phyloP scores from a whole-genome alignment of 2,797 vertebrate genomes.

The Hapalemur alaotrensis region DNA sequence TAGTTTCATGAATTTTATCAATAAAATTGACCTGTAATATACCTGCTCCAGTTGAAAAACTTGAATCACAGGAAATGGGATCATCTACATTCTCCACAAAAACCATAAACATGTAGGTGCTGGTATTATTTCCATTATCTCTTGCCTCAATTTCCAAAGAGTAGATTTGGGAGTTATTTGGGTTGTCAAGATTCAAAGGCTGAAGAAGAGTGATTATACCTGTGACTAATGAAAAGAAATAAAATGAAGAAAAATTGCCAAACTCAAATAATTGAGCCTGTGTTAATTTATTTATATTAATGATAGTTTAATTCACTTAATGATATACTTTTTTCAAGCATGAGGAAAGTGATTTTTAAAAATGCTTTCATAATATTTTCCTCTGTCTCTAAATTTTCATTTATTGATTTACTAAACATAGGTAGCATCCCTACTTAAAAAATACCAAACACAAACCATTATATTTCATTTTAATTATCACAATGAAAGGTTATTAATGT shows the following conservation, averaged over 20 bases:
- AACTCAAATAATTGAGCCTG: not conserved
- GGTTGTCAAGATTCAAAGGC: conserved; percentile 50
- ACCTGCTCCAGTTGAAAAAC: conserved; percentile 57
- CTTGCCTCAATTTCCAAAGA: conserved; percentile 18
- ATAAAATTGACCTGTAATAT: not conserved
- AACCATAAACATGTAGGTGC: conserved; percentile 28
- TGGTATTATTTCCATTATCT: conserved; percentile 28
- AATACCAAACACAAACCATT: not conserved
- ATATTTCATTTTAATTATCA: not conserved
- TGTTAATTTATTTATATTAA: not conserved
- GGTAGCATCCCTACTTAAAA: not conserved
- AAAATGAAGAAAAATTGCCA: not conserved
- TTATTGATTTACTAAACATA: not conserved
- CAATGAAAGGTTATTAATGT: not conserved
- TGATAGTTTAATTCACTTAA: not conserved
- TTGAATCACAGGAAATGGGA: conserved; percentile 57
- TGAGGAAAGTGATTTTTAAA: not conserved
- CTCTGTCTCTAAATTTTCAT: not conserved
- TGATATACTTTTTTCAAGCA: not conserved
- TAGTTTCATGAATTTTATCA: not conserved
- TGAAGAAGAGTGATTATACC: conserved; percentile 59
- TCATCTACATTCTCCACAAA: conserved; percentile 70
- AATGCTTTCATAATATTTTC: not conserved
- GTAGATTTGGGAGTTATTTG: conserved; percentile 43
- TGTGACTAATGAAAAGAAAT: conserved; percentile 29